Conservation (phyloP, 2,113 vertebrate species). For the Burhinus oedicnemus region DNA sequence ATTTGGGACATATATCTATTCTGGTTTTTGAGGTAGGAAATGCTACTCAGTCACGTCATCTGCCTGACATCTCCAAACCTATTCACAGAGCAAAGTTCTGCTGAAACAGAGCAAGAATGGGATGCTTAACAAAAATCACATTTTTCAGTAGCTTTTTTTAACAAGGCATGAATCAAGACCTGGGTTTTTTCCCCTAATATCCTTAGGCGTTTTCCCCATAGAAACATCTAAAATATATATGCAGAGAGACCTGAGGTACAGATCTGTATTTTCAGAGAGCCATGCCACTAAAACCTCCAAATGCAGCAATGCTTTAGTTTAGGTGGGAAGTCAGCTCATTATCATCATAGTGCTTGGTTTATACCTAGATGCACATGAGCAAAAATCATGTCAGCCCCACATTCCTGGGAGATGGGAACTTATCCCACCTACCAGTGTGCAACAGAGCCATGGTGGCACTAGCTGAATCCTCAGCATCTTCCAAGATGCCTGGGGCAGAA, state of each 20-base stretch:
- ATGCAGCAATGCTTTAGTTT: neutral
- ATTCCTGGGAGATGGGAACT: neutral
- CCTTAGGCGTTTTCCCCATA: neutral
- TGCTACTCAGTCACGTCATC: neutral
- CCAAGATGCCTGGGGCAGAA: neutral
- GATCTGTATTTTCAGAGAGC: neutral
- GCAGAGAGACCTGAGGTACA: neutral
- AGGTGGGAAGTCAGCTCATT: neutral
- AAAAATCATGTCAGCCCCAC: neutral
- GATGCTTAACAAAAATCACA: neutral
- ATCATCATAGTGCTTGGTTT: neutral
- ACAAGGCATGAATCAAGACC: neutral
- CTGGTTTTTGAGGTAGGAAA: neutral
- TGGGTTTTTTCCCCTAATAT: neutral
- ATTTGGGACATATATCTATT: neutral
- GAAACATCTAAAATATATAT: neutral
- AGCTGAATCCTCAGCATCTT: neutral
- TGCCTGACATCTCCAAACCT: neutral
- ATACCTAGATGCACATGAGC: neutral
- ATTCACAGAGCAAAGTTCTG: neutral
- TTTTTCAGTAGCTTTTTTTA: neutral
- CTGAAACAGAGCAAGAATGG: neutral
- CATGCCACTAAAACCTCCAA: neutral
- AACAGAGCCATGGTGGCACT: neutral
- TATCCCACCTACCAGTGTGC: rapidly evolving